Percentiles rank a stretch among this genome's conserved stretches.
Evolutionary conservation across 2,113 vertebrate species (phyloP).

Genomic region (human): GRCh38 chr18:63925501-63926000

Average conservation of each 20-base stretch:
- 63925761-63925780: background rate
- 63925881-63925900: background rate
- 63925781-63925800: background rate
- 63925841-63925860: background rate
- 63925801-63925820: background rate
- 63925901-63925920: background rate
- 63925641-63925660: background rate
- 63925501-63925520: background rate
- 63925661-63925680: background rate
- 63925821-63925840: background rate
- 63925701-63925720: background rate
- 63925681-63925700: background rate
- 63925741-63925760: background rate
- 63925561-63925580: background rate
- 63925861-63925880: background rate
- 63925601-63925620: background rate
- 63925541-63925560: background rate
- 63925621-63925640: background rate
- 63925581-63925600: background rate
- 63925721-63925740: background rate
- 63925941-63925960: background rate
- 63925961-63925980: background rate
- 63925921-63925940: background rate
- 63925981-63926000: background rate
- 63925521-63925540: background rate